These are phyloP conservation scores for Quadroppia sp. DNA, from an alignment of 2,888 invertebrate genomes.

Conservation along the genomic window DNA sequence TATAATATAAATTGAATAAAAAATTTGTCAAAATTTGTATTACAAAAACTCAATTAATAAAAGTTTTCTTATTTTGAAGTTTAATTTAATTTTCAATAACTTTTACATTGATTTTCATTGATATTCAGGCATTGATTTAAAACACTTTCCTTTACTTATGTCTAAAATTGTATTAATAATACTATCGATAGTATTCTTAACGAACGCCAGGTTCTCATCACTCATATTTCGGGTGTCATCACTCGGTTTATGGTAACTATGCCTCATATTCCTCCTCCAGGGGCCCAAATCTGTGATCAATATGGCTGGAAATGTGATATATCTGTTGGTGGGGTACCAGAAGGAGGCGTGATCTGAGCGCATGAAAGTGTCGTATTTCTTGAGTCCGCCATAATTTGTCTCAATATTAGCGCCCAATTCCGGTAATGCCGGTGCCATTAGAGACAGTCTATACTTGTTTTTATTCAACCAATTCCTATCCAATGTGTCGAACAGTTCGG, in stretches of 20 bases:
- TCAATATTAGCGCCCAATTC: slow-evolving; percentile 7
- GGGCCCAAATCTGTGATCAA: slow-evolving; percentile 43
- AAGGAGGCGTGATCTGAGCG: slow-evolving; percentile 43
- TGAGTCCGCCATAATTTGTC: neutral
- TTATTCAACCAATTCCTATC: slow-evolving; percentile 37
- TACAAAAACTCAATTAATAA: no score
- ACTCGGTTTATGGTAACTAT: slow-evolving; percentile 25
- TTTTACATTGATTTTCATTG: no score
- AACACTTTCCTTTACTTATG: slow-evolving; percentile 30
- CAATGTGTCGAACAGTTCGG: slow-evolving; percentile 11
- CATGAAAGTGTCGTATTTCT: slow-evolving; percentile 37
- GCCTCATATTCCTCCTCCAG: slow-evolving; percentile 37
- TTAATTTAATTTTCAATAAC: no score
- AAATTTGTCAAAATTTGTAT: no score
- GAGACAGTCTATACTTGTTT: slow-evolving; percentile 33
- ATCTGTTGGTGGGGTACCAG: slow-evolving; percentile 39
- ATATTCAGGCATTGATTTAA: no score
- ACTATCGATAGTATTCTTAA: slow-evolving; percentile 42
- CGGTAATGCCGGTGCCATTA: slow-evolving; percentile 38
- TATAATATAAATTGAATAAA: no score
- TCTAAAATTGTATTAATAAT: slow-evolving; percentile 36
- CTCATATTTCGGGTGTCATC: slow-evolving; percentile 40
- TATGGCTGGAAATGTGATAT: slow-evolving; percentile 38
- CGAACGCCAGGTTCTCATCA: slow-evolving; percentile 36
- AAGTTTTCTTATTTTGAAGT: no score